Base-by-base conservation (phyloP, 1,140 invertebrate species). In the Odontomachus brunneus region DNA sequence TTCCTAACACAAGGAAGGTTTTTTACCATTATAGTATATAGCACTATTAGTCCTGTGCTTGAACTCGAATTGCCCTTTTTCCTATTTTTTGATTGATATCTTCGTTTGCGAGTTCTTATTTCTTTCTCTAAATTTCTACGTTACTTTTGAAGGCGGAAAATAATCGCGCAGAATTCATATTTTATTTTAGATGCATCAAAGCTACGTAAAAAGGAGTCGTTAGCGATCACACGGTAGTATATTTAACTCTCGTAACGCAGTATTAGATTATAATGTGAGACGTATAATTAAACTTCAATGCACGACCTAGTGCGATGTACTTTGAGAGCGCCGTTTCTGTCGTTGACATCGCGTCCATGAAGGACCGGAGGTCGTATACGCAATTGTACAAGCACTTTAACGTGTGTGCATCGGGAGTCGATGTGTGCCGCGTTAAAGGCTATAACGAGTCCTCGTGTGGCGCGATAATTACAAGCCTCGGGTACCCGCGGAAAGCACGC, bases 391-490 rank as follows among this genome's bases (percentile, higher is more conserved):
- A 63, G 82, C 85, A 74, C 86, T 87, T 87, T 78, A 80, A 53
- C 26, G 57, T 44, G 57, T 82, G 78, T 60, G 72, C 86, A 87
- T 87, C 75, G 84, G 78, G 78, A 85, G 84, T 74, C 84, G 86
- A 85, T 88, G 86, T 75, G 83, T 78, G 84, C 73, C 80, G 71
- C 87, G 87, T 88, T 85, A 88, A 88, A 88, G 87, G 87, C 74
- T 88, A 81, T 88, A 88, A 88, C 87, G 87, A 88, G 87, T 88
- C 80, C 87, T 88, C 87, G 67, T 67, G 78, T 65, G 57, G 26
- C 60, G 83, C 86, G 84, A 88, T 88, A 88, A 88, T 88, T 88
- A 83, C 87, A 82, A 88, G 81, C 87, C 74, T 88, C 81, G 84
- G 78, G 74, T 84, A 72, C 80, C 65, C 86, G 81, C 81, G 87